A percentile compares a stretch with the other conserved stretches of the same genome.
Conservation (phyloP, 2,888 invertebrate species). For the Drosophila hamatofila region DNA sequence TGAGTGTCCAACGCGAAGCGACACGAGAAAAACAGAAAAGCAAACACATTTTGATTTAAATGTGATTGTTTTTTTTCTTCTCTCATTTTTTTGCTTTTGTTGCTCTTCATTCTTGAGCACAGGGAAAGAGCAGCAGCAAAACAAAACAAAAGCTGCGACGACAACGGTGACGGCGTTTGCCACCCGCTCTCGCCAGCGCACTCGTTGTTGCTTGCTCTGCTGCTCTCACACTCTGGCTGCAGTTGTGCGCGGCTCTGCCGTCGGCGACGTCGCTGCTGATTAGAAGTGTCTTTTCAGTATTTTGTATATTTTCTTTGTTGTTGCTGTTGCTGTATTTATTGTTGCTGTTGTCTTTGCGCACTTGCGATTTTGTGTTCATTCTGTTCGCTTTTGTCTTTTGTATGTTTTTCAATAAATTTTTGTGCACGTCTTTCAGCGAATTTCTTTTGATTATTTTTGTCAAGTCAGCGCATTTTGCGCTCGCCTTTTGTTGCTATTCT, state of each 20-base stretch:
- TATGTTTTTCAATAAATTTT: conserved; percentile 74
- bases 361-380: conserved; percentile 39
- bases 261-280: conserved; percentile 44
- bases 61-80: conserved; percentile 67
- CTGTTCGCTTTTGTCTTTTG: conserved; percentile 50
- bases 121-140: conserved; percentile 37
- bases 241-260: conserved; percentile 17
- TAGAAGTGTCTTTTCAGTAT: conserved; percentile 62
- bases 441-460: conserved; percentile 74
- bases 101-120: conserved; percentile 41
- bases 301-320: conserved; percentile 29
- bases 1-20: background rate
- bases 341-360: conserved; percentile 41
- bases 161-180: conserved; percentile 1
- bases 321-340: conserved; percentile 15
- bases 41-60: conserved; percentile 73
- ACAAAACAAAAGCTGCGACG: conserved; percentile 42
- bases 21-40: conserved; percentile 52
- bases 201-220: conserved; percentile 29
- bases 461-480: conserved; percentile 63
- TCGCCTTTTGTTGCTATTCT: conserved; percentile 49
- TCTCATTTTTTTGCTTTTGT: conserved; percentile 38
- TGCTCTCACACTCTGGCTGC: conserved; percentile 23
- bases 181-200: conserved; percentile 15
- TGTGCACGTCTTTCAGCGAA: conserved; percentile 69